These are phyloP conservation scores for Lophius americanus DNA, from an alignment of 2,797 vertebrate species.

Conservation along the genomic window DNA sequence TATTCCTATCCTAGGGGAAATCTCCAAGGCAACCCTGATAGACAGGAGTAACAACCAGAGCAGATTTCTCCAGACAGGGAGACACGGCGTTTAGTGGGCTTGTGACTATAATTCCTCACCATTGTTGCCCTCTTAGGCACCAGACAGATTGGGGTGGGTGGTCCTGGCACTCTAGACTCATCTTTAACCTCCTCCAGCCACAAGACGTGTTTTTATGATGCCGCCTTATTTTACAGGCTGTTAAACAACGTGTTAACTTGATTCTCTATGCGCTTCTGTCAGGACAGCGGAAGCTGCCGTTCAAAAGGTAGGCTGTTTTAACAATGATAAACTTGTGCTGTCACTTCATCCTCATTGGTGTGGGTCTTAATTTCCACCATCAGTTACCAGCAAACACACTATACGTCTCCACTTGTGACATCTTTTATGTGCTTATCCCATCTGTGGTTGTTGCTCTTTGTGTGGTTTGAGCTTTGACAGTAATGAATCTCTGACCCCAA, in stretches of 20 bases:
- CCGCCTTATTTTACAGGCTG: constrained; percentile 53
- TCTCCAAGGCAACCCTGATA: constrained; percentile 2
- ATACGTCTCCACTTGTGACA: constrained; percentile 11
- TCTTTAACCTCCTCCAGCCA: constrained; percentile 12
- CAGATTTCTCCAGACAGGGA: constrained; percentile 24
- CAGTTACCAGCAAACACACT: neutral
- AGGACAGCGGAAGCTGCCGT: constrained; percentile 59
- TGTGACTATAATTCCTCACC: constrained; percentile 33
- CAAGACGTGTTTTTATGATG: constrained; percentile 42
- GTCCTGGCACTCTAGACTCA: constrained; percentile 52
- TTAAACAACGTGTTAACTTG: constrained; percentile 72
- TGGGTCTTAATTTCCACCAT: constrained; percentile 24
- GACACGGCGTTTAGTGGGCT: constrained; percentile 28
- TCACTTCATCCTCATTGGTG: constrained; percentile 42
- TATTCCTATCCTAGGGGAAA: too few species aligned
- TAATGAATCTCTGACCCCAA: neutral
- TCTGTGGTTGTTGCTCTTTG: constrained; percentile 35
- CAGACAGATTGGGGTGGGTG: constrained; percentile 63
- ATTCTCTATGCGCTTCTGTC: constrained; percentile 57
- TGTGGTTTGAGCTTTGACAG: constrained; percentile 6
- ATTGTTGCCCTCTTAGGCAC: constrained; percentile 45
- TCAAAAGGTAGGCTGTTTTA: constrained; percentile 71
- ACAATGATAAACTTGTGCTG: constrained; percentile 42
- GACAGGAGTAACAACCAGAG: constrained; percentile 3
- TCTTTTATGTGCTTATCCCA: constrained; percentile 9